A percentile compares a stretch with the other conserved stretches of the same genome.
Conservation (phyloP, 2,113 vertebrate species). For the Formicarius rufipectus region DNA sequence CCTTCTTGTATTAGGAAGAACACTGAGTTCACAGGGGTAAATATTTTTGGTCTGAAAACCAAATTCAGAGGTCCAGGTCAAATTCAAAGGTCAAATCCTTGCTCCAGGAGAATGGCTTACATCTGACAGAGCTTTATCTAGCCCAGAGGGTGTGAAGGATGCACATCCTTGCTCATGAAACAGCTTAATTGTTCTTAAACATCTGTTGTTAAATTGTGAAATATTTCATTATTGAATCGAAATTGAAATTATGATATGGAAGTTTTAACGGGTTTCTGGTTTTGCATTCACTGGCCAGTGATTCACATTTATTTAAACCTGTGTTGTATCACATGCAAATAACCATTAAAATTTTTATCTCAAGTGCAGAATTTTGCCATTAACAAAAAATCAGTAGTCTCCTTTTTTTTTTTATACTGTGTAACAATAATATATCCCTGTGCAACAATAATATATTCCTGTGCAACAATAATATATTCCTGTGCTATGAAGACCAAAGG, state of each 20-base stretch:
- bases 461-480: not conserved
- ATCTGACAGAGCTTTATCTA: not conserved
- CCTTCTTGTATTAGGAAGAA: not conserved
- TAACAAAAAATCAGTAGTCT: not conserved
- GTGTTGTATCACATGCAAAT: not conserved
- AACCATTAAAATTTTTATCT: not conserved
- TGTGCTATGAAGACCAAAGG: not conserved
- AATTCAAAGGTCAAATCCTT: not conserved
- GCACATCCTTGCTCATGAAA: not conserved
- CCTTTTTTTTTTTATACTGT: not conserved
- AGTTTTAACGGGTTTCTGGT: not conserved
- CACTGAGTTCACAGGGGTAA: not conserved
- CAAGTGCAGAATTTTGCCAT: not conserved
- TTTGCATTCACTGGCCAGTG: not conserved
- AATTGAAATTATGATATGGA: not conserved
- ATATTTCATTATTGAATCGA: not conserved
- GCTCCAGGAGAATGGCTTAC: not conserved
- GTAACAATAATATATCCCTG: not conserved
- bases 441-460: not conserved
- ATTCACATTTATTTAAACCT: not conserved
- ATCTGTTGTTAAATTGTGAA: not conserved
- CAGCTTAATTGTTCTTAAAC: not conserved
- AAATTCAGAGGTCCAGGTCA: not conserved
- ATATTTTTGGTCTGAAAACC: not conserved
- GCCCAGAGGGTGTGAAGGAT: fast-evolving